Base-by-base conservation (phyloP, 37 sponge, comb jelly and placozoan genomes). In the Eunapius fragilis region DNA sequence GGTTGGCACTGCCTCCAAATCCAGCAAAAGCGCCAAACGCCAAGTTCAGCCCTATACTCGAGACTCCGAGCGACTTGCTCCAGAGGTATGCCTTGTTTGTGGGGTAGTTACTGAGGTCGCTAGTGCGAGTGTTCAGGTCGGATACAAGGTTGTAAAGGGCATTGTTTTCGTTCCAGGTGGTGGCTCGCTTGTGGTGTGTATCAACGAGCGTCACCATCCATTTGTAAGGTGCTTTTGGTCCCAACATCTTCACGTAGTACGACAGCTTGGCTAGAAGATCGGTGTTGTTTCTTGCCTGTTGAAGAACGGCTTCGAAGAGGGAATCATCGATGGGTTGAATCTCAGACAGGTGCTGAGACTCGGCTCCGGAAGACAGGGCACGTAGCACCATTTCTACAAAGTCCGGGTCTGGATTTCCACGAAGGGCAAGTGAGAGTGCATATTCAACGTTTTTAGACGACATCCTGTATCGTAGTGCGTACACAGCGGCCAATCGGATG, bases 11-110 rank as follows among this genome's bases (percentile, higher is more conserved):
- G 58, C 58, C 58, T 37, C 67, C 67, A 10, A 25, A 27, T 33
- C 91, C 91, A 76, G 68, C 78, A 81, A 90, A 90, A 11, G 77
- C 91, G 72, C 91, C 91, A 30, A 82, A 82, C n/a, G 83, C 91
- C 33, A 90, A 30, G 22, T 85, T 77, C 4, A 73, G 76, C 67
- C 86, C 67, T 28, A 86, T 58, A 35, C 82, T 80, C 6, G 33
- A 41, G 32, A 82, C 68, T 23, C 91, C 91, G 76, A 85, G 70
- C 58, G 80, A 86, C 72, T 90, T 85, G 31, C 91, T 82, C 86
- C 86, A 90, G 0, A 90, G 82, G 82, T 90, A 90, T 19, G 86
- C 91, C 72, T 69, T 90, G 86, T 90, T 86, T 68, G 27, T 34
- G 2, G 91, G 91, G 72, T 90, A 86, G 50, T 41, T 90, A 31